A percentile compares a stretch with the other conserved stretches of the same genome.
These are phyloP conservation scores for Antigone vipio DNA, from an alignment of 2,113 vertebrate genomes.

Conservation along the genomic window DNA sequence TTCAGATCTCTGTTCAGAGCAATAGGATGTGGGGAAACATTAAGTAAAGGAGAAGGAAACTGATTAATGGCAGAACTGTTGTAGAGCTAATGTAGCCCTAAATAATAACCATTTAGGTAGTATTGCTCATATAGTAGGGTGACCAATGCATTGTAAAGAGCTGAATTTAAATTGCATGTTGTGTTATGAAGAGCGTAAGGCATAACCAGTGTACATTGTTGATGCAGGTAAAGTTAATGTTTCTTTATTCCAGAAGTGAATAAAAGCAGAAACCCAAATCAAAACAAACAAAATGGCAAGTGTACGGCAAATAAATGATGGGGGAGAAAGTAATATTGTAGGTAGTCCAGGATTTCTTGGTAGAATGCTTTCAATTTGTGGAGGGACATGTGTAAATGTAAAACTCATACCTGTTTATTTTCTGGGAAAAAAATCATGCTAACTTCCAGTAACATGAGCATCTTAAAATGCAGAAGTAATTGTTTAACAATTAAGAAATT, in stretches of 20 bases:
- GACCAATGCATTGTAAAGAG: background rate
- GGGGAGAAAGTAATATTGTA: background rate
- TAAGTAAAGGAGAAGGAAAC: background rate
- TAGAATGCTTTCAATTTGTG: background rate
- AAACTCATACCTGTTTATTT: slow-evolving; percentile 10
- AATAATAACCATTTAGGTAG: background rate
- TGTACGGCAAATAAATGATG: background rate
- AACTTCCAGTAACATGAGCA: background rate
- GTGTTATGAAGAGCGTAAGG: background rate
- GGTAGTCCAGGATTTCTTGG: background rate
- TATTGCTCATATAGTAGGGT: background rate
- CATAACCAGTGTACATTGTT: background rate
- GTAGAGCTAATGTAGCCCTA: background rate
- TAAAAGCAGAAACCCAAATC: background rate
- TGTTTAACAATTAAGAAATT: slow-evolving; percentile 46
- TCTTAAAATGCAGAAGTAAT: background rate
- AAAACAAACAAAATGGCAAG: background rate
- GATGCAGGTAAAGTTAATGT: background rate
- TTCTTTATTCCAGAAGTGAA: background rate
- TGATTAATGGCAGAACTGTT: background rate
- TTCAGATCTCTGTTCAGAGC: background rate
- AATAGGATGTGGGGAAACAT: background rate
- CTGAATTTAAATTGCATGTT: background rate
- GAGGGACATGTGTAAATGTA: background rate
- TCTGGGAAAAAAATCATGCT: background rate